A percentile compares a stretch with the other conserved stretches of the same genome.
Conservation (phyloP, 2,888 invertebrate species). For the Acrobasis consociella region DNA sequence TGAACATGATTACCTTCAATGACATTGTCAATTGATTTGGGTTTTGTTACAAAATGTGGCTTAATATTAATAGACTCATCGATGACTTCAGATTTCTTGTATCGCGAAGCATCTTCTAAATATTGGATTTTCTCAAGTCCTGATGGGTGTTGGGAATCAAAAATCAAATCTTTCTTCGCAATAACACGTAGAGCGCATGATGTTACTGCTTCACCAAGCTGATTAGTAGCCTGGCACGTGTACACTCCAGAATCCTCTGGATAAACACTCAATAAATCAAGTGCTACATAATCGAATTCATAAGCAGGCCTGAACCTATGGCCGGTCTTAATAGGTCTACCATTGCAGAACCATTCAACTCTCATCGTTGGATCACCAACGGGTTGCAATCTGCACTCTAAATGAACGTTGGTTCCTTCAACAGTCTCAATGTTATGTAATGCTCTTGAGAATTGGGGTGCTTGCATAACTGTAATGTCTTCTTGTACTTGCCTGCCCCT, state of each 20-base stretch:
- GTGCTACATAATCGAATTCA: constrained; percentile 98
- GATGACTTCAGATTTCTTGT: constrained; percentile 90
- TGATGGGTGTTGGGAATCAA: constrained; percentile 95
- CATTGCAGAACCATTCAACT: constrained; percentile 98
- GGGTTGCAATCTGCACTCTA: constrained; percentile 95
- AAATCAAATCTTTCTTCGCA: constrained; percentile 92
- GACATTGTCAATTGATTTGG: constrained; percentile 93
- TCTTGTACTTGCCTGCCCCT: constrained; percentile 88
- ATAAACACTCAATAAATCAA: constrained; percentile 97
- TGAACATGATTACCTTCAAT: constrained; percentile 96
- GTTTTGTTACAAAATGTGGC: constrained; percentile 93
- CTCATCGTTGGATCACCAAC: constrained; percentile 96
- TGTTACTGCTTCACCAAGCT: constrained; percentile 96
- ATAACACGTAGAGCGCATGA: constrained; percentile 95
- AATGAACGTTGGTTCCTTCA: constrained; percentile 95
- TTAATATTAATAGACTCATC: constrained; percentile 92
- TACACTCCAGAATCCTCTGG: constrained; percentile 99
- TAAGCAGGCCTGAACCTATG: constrained; percentile 97
- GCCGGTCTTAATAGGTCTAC: constrained; percentile 94
- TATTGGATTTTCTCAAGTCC: constrained; percentile 96
- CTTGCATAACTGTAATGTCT: constrained; percentile 92
- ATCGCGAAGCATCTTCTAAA: constrained; percentile 93
- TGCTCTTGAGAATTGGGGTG: constrained; percentile 93
- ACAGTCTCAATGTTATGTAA: constrained; percentile 95
- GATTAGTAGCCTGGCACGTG: constrained; percentile 96